Conservation (phyloP, 1,140 invertebrate species). For the Tyrophagus putrescentiae region DNA sequence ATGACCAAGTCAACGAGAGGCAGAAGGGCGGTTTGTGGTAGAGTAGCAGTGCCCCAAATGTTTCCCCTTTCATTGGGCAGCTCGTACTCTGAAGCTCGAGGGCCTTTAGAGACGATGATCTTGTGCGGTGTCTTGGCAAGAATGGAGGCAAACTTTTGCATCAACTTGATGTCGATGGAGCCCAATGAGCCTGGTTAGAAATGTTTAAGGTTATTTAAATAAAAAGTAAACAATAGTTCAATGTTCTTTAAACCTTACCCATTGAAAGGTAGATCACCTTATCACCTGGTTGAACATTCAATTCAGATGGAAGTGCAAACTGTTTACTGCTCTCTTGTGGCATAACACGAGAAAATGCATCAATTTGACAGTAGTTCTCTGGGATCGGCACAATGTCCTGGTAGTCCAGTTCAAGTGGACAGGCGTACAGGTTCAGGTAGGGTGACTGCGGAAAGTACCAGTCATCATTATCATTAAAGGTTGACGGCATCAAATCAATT, state of each 20-base stretch:
- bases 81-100: not conserved
- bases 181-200: too few relatives aligned
- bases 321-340: not conserved
- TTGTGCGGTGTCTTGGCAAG: not conserved
- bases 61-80: too few relatives aligned
- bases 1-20: too few relatives aligned
- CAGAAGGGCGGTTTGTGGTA: not conserved
- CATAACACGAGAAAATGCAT: conserved; percentile 12
- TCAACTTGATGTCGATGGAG: not conserved
- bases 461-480: too few relatives aligned
- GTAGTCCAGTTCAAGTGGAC: conserved; percentile 19
- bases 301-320: not conserved
- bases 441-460: too few relatives aligned
- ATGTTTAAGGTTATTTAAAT: too few relatives aligned
- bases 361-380: conserved; percentile 9
- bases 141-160: not conserved
- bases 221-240: too few relatives aligned
- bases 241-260: too few relatives aligned
- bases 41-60: not conserved
- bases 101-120: not conserved
- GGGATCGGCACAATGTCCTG: conserved; percentile 1
- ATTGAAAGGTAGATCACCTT: not conserved
- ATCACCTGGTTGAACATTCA: not conserved
- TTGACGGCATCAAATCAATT: not conserved
- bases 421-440: conserved; percentile 18